These are phyloP conservation scores for Thrips palmi DNA, from an alignment of 1,140 invertebrate species.

Conservation along the genomic window DNA sequence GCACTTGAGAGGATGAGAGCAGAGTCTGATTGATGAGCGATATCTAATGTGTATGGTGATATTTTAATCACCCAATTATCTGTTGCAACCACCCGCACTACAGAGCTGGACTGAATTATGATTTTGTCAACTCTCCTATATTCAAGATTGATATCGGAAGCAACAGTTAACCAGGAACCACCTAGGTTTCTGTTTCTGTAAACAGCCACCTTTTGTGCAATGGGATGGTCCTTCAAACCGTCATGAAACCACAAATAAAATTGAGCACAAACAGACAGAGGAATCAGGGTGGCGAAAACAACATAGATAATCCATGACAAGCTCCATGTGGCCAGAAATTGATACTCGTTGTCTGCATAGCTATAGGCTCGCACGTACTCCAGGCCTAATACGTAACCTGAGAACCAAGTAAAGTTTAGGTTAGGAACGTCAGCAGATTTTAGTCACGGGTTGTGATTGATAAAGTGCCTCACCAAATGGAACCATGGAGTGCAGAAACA, in stretches of 20 bases:
- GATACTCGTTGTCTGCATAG: background rate
- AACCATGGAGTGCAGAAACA: constrained; percentile 44
- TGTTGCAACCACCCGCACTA: constrained; percentile 54
- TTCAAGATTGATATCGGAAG: constrained; percentile 42
- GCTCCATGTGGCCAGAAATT: background rate
- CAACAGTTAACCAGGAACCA: constrained; percentile 42
- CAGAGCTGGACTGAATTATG: constrained; percentile 42
- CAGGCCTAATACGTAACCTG: constrained; percentile 40
- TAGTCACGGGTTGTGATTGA: constrained; percentile 2
- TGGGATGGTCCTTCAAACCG: constrained; percentile 55
- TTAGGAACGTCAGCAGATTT: constrained; percentile 10
- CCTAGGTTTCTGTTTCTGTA: constrained; percentile 42
- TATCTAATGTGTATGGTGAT: constrained; percentile 47
- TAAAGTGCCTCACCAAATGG: constrained; percentile 36
- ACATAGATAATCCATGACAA: background rate
- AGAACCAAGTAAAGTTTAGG: constrained; percentile 12
- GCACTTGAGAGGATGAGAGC: constrained; percentile 48
- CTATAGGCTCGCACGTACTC: constrained; percentile 5
- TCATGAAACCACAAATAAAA: constrained; percentile 44
- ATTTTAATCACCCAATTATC: constrained; percentile 82
- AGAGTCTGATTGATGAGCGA: constrained; percentile 63
- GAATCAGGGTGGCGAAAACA: constrained; percentile 12
- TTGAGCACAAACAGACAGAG: constrained; percentile 27
- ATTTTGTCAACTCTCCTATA: constrained; percentile 50
- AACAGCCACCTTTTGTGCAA: constrained; percentile 39